These are phyloP conservation scores for Iguana delicatissima DNA, from an alignment of 2,797 vertebrate genomes.

Conservation along the genomic window DNA sequence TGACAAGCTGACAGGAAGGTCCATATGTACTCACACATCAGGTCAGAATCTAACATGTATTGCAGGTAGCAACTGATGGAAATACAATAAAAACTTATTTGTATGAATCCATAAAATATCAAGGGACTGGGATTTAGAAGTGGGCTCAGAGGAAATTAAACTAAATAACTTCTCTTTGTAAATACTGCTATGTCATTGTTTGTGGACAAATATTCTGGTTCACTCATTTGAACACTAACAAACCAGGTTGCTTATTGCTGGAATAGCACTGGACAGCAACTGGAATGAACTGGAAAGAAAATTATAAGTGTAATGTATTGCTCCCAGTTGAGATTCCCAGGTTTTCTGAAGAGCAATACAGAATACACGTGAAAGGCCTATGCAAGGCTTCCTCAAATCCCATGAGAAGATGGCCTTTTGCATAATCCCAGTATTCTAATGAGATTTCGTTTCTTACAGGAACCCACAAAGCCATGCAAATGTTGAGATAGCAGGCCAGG, in stretches of 20 bases:
- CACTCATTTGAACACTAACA: neutral
- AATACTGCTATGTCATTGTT: neutral
- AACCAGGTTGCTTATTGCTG: neutral
- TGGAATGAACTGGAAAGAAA: neutral
- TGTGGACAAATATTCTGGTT: neutral
- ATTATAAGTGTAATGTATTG: neutral
- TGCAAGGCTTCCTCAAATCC: too few relatives aligned
- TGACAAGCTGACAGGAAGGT: neutral
- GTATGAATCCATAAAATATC: neutral
- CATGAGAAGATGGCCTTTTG: too few relatives aligned
- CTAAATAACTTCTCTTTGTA: neutral
- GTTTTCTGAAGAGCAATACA: too few relatives aligned
- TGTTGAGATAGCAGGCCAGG: too few relatives aligned
- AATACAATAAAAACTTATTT: neutral
- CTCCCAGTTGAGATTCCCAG: neutral
- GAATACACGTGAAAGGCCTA: too few relatives aligned
- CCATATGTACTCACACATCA: neutral
- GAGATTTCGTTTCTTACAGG: too few relatives aligned
- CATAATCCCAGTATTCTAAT: too few relatives aligned
- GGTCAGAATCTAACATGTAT: neutral
- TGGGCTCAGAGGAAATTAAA: neutral
- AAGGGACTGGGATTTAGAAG: conserved; percentile 13
- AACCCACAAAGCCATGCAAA: too few relatives aligned
- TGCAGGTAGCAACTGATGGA: neutral
- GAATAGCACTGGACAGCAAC: neutral